Conservation (phyloP, 2,113 vertebrate genomes). For the Leucoraja erinaceus region DNA sequence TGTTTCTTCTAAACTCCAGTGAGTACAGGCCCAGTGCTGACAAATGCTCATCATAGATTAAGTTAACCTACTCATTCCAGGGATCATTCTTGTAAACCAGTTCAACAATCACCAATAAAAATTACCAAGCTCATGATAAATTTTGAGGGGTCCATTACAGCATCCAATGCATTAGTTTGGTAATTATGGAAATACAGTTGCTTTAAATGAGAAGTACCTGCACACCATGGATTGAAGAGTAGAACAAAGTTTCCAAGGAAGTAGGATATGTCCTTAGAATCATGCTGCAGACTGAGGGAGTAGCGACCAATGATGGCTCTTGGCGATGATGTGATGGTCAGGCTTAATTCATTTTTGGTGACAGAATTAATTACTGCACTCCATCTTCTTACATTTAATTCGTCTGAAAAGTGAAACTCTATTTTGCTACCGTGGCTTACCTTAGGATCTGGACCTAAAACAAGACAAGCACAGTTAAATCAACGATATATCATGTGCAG, state of each 20-base stretch:
- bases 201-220: slow-evolving; percentile 58
- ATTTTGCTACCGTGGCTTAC: too few species aligned
- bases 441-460: background rate
- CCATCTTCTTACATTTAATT: slow-evolving; percentile 60
- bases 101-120: background rate
- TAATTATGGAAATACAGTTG: slow-evolving; percentile 37
- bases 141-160: background rate
- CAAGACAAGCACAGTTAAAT: background rate
- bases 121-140: background rate
- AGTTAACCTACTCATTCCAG: too few species aligned
- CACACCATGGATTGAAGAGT: slow-evolving; percentile 88
- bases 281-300: slow-evolving; percentile 58
- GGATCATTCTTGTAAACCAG: too few species aligned
- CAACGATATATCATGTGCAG: background rate
- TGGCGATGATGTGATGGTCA: slow-evolving; percentile 65
- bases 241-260: slow-evolving; percentile 65
- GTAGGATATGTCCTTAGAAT: slow-evolving; percentile 47
- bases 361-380: slow-evolving; percentile 58
- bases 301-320: slow-evolving; percentile 72
- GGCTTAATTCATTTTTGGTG: slow-evolving; percentile 47
- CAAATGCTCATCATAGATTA: too few species aligned
- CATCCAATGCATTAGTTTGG: too few species aligned
- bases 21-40: too few species aligned
- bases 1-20: too few species aligned
- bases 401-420: slow-evolving; percentile 37